Evolutionary conservation across 2,888 invertebrate genomes (phyloP), one percentile per base, ranked within the genome.

Genomic region (Limnephilus lunatus): DNA sequence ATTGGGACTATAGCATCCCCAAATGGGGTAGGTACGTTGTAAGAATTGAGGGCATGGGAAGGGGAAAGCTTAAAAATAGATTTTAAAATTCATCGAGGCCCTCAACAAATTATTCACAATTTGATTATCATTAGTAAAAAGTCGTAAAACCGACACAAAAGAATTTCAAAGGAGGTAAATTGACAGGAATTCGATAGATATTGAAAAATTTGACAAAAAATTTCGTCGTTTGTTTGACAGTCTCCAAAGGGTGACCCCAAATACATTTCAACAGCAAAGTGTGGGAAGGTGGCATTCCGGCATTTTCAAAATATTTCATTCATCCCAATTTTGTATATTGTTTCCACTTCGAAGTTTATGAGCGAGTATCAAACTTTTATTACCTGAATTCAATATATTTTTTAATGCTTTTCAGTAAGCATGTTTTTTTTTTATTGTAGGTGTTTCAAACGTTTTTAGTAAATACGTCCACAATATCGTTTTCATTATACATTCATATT

Each of bases 241-340:
- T n/a, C 48, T n/a, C n/a, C 14, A 86, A 86, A 35, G n/a, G 86
- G 5, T 48, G 30, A 30, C 86, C 86, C 86, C 9, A 14, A 48
- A 86, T 39, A 44, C 44, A 86, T 86, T 44, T 86, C 9, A 44
- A n/a, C 12, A 35, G 31, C 35, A 19, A 12, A 44, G 86, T 86
- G 86, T 86, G 86, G 86, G 86, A 86, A 86, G 86, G 86, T 48
- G 7, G 48, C 86, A 48, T 86, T 86, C 86, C 48, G 25, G 11
- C 68, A 25, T 68, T 68, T 68, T n/a, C 25, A 68, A 68, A 32
- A 82, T 68, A 68, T 68, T 68, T 68, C 9, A 68, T 68, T 68
- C 68, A 25, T 68, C 68, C 68, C 68, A 68, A 68, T 68, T 68
- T 68, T 68, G 68, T 68, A 68, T 12, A 44, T 44, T 68, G 68